A percentile compares a stretch with the other conserved stretches of the same genome.
Conservation (phyloP, 2,888 invertebrate genomes). For the Portevinia maculata region DNA sequence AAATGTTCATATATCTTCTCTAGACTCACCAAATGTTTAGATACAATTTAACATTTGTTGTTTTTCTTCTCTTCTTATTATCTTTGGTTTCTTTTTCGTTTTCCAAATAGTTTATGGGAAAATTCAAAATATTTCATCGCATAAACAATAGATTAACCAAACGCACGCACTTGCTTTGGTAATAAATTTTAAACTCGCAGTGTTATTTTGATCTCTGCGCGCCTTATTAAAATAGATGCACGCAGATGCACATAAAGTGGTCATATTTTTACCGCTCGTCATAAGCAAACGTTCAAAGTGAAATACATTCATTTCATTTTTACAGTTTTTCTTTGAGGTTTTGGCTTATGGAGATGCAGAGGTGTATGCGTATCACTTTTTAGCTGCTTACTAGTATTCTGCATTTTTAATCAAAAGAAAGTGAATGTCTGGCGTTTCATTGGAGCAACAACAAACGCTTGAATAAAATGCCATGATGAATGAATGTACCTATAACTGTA, state of each 20-base stretch:
- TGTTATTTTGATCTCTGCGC: conserved; percentile 13
- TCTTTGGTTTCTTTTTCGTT: conserved; percentile 21
- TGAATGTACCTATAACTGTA: conserved; percentile 21
- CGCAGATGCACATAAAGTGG: conserved; percentile 20
- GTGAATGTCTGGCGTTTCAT: conserved; percentile 41
- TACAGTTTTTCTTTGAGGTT: conserved; percentile 3
- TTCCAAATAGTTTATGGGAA: conserved; percentile 20
- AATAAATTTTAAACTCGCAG: conserved; percentile 8
- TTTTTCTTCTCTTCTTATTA: conserved; percentile 1
- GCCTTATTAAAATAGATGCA: conserved; percentile 35
- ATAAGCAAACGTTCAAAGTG: background rate
- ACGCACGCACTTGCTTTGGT: conserved; percentile 39
- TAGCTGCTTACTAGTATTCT: conserved; percentile 8
- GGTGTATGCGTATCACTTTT: background rate
- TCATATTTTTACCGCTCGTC: conserved; percentile 8
- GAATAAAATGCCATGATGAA: too few species aligned
- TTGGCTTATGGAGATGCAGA: background rate
- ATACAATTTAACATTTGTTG: conserved; percentile 1
- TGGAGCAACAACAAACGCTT: background rate
- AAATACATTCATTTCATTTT: conserved; percentile 6
- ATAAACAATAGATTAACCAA: conserved; percentile 37
- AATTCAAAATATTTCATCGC: conserved; percentile 3
- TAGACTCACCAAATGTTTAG: conserved; percentile 23
- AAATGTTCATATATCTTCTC: background rate
- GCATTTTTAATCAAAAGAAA: conserved; percentile 54